Base-by-base conservation (phyloP, 23 tunicate species). In the Aplidium turbinatum region DNA sequence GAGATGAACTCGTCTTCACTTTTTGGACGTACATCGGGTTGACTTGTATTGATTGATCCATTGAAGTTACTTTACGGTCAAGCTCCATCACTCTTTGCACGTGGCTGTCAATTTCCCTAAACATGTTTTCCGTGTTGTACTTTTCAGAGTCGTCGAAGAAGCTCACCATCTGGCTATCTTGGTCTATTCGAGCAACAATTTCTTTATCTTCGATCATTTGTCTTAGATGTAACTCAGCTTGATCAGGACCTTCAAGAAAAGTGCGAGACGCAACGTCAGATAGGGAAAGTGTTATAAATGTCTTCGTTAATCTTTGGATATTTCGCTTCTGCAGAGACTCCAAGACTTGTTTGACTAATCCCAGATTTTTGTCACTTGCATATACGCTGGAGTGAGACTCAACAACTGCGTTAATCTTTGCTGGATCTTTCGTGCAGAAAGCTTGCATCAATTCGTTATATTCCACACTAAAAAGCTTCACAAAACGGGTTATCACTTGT, bases 1-100 rank as follows among this genome's bases (percentile, higher is more conserved):
- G 94, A 0, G 85, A 32, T 1, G 77, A 21, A 18, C 54, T 58
- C 55, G 38, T 75, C 27, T 89, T 89, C 5, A 71, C 48, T 72
- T 83, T 82, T 57, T 82, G 84, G 20, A 89, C 89, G 54, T 89
- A 89, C 68, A 77, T 65, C 33, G 96, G 96, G 56, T 82, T 82
- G 4, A 89, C 89, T 56, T 77, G 81, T 20, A 89, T 82, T n/a
- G 60, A 52, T 20, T 70, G 70, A 58, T 82, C 89, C 89, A 89
- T 82, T 39, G 50, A 71, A 28, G 53, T 73, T 6, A 89, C 35
- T 42, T 83, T 89, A 0, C 78, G 74, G 38, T 89, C 96, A 33
- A 89, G 62, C 42, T 89, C 89, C 63, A 68, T 89, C 42, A 89
- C 86, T 22, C 70, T 18, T 38, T 70, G 81, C 6, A 89, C 83